A percentile compares a stretch with the other conserved stretches of the same genome.
phyloP scores from a whole-genome alignment of 1,140 invertebrate species.

The Bactericera cockerelli region DNA sequence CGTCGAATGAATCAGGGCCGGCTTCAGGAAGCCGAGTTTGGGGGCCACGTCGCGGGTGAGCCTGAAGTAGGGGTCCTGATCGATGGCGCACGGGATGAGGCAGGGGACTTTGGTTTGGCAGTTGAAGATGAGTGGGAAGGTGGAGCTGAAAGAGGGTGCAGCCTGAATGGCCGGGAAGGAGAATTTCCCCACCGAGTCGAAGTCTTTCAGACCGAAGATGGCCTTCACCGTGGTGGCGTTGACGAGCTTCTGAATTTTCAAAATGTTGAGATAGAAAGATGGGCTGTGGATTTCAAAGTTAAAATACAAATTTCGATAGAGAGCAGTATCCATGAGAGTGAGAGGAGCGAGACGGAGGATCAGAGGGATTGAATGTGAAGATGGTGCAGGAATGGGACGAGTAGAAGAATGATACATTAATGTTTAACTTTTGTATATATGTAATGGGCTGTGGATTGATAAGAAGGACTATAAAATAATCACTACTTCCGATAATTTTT shows the following conservation, averaged over 20 bases:
- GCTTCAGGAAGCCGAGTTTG: constrained; percentile 71
- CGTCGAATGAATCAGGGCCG: constrained; percentile 81
- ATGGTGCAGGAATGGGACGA: too few species aligned
- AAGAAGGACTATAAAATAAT: too few species aligned
- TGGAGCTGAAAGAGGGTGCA: constrained; percentile 80
- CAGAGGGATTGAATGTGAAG: too few species aligned
- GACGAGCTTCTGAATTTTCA: constrained; percentile 78
- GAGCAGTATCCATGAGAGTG: too few species aligned
- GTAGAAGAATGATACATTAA: too few species aligned
- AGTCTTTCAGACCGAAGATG: constrained; percentile 96
- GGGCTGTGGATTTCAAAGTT: constrained; percentile 53
- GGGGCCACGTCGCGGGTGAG: constrained; percentile 97
- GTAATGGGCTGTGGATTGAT: too few species aligned
- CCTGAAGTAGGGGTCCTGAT: constrained; percentile 98
- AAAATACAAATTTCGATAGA: too few species aligned
- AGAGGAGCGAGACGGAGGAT: too few species aligned
- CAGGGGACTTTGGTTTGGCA: constrained; percentile 55
- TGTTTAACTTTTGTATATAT: too few species aligned
- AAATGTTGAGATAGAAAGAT: constrained; percentile 84
- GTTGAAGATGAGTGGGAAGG: constrained; percentile 92
- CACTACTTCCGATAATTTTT: too few species aligned
- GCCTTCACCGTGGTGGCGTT: constrained; percentile 92
- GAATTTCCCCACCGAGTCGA: constrained; percentile 92
- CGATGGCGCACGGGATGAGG: constrained; percentile 96
- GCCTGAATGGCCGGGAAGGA: constrained; percentile 93